Percentiles rank a stretch among this genome's conserved stretches.
Evolutionary conservation across 2,888 invertebrate genomes (phyloP).

Genomic region (Cantharis flavilabris): DNA sequence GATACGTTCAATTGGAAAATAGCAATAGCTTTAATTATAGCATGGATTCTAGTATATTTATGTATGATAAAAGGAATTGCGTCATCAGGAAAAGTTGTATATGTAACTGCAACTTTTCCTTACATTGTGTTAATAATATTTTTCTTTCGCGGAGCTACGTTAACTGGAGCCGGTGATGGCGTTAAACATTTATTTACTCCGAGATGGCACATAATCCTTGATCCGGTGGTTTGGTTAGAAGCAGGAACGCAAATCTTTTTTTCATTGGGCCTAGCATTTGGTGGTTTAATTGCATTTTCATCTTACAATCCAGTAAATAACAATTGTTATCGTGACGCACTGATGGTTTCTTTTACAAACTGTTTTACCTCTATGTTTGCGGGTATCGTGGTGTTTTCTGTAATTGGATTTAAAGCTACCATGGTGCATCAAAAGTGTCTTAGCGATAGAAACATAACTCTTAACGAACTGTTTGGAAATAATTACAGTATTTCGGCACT

Average conservation of each 20-base stretch:
- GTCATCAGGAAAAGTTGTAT: slow-evolving; percentile 94
- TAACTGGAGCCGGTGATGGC: slow-evolving; percentile 83
- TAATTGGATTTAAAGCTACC: slow-evolving; percentile 91
- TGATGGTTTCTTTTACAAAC: slow-evolving; percentile 90
- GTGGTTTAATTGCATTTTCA: slow-evolving; percentile 93
- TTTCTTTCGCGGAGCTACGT: slow-evolving; percentile 90
- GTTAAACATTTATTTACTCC: slow-evolving; percentile 88
- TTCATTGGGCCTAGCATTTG: slow-evolving; percentile 92
- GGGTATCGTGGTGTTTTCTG: slow-evolving; percentile 93
- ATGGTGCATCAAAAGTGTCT: slow-evolving; percentile 81
- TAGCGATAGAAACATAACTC: slow-evolving; percentile 64
- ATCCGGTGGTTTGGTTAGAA: slow-evolving; percentile 96
- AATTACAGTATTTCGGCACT: slow-evolving; percentile 56
- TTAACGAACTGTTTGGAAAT: slow-evolving; percentile 63
- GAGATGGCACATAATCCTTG: slow-evolving; percentile 87
- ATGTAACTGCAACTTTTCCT: slow-evolving; percentile 95
- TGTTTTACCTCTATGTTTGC: slow-evolving; percentile 97
- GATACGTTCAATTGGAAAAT: slow-evolving; percentile 92
- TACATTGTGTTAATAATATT: slow-evolving; percentile 94
- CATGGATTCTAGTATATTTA: slow-evolving; percentile 93
- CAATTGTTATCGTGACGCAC: slow-evolving; percentile 92
- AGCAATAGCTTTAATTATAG: slow-evolving; percentile 80
- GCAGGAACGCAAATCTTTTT: slow-evolving; percentile 98
- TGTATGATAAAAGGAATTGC: slow-evolving; percentile 98
- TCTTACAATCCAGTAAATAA: slow-evolving; percentile 97